Base-by-base conservation (phyloP, 2,888 invertebrate species). In the Unio pictorum region DNA sequence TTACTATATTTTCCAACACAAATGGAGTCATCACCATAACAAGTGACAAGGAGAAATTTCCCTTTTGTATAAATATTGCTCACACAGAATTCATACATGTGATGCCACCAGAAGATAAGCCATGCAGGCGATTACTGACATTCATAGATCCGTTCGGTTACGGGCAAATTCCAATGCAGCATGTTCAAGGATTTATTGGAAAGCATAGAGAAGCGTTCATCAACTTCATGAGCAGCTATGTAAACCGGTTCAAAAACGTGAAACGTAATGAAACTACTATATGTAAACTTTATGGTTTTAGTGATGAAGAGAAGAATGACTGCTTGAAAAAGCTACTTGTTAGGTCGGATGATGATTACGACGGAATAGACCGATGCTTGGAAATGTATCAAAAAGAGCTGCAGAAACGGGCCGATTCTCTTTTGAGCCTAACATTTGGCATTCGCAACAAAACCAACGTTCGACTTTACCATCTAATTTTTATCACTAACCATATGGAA, bases 121-220 rank as follows among this genome's bases (percentile, higher is more conserved):
- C 4, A n/a, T 5, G 4, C 45, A 30, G 28, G 15, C 54, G 61
- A 34, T 59, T 55, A n/a, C 65, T 69, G 17, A 60, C 69, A 3
- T 69, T 69, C n/a, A 28, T 69, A 6, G 69, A 69, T 61, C 69
- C 69, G 23, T 69, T 65, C 58, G 69, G 69, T 17, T 69, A 59
- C 65, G 61, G 60, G 23, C 64, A 69, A 7, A 69, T 56, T 8
- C 69, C 69, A 15, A 65, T 69, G 69, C n/a, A 34, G 2, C 30
- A 60, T 28, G 26, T 69, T 28, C 15, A 30, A 55, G 11, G 34
- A 55, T 69, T 64, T 69, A 55, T 59, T 11, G 64, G 69, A 3
- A 28, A 55, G n/a, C 23, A 30, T 17, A 69, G 61, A 30, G 64
- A 64, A 64, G n/a, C 65, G 4, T 61, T 69, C 7, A 64, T 69